phyloP scores from a whole-genome alignment of 2,113 vertebrate species.

The Cyphomyrus plagiostoma region DNA sequence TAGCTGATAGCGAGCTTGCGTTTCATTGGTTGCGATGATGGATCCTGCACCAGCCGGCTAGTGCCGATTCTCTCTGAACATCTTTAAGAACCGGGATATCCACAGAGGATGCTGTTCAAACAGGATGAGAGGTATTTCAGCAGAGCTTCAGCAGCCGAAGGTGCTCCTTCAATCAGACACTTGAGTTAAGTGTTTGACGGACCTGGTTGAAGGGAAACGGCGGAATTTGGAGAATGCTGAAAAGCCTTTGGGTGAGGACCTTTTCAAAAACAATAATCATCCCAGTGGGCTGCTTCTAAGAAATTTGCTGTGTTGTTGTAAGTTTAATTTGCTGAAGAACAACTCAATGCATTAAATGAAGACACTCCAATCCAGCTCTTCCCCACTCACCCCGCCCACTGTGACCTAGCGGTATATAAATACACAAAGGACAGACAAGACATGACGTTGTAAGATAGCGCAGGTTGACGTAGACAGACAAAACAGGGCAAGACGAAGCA shows the following conservation, averaged over 20 bases:
- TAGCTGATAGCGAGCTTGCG: background rate
- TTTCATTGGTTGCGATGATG: background rate
- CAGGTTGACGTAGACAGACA: background rate
- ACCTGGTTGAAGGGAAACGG: background rate
- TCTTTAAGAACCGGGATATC: background rate
- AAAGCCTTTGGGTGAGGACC: background rate
- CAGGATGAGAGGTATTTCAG: background rate
- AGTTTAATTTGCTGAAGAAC: background rate
- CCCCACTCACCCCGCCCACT: background rate
- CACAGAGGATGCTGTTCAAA: background rate
- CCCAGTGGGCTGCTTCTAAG: background rate
- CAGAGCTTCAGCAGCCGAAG: background rate
- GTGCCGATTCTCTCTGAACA: background rate
- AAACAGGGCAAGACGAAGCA: background rate
- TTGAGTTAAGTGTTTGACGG: background rate
- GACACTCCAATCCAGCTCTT: background rate
- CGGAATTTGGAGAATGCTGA: background rate
- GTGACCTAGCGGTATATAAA: background rate
- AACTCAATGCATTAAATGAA: background rate
- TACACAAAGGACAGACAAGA: background rate
- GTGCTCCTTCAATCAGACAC: background rate
- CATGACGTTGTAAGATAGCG: background rate
- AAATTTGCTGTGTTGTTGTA: background rate
- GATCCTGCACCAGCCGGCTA: background rate
- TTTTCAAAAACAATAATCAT: background rate